Evolutionary conservation across 2,113 vertebrate genomes (phyloP).

Genomic region (Hippocampus abdominalis): DNA sequence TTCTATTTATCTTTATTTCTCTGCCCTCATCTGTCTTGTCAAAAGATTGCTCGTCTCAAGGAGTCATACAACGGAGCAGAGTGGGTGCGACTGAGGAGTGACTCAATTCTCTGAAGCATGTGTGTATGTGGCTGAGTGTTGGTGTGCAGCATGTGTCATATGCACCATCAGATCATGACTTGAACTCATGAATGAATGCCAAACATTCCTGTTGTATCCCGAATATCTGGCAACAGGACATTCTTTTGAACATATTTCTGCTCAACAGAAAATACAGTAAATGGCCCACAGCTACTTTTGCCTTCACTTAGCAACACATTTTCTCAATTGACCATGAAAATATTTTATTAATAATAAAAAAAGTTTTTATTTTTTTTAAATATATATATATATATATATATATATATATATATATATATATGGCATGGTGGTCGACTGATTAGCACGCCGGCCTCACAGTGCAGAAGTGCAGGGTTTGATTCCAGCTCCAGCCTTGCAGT

Average conservation of each 20-base stretch:
- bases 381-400: no score
- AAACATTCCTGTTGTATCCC: conserved; percentile 43
- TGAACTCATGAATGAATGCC: conserved; percentile 51
- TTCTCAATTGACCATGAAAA: not conserved
- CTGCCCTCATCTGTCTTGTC: conserved; percentile 18
- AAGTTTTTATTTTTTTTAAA: no score
- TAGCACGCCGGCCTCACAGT: no score
- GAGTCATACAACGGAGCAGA: conserved; percentile 32
- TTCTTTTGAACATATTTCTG: not conserved
- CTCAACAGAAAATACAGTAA: not conserved
- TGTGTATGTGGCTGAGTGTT: conserved; percentile 17
- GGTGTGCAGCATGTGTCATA: conserved; percentile 56
- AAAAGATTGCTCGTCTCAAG: conserved; percentile 23
- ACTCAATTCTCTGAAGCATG: conserved; percentile 45
- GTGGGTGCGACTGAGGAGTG: conserved; percentile 49
- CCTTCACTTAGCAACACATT: not conserved
- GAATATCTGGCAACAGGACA: conserved; percentile 26
- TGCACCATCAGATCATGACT: conserved; percentile 43
- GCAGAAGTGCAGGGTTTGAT: no score
- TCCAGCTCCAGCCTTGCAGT: no score
- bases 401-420: no score
- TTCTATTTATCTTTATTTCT: not conserved
- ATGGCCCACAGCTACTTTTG: not conserved
- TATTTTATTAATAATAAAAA: no score
- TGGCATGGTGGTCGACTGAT: no score